These are phyloP conservation scores for Caenorhabditis sulstoni DNA, from an alignment of 2,888 invertebrate genomes.

Conservation along the genomic window DNA sequence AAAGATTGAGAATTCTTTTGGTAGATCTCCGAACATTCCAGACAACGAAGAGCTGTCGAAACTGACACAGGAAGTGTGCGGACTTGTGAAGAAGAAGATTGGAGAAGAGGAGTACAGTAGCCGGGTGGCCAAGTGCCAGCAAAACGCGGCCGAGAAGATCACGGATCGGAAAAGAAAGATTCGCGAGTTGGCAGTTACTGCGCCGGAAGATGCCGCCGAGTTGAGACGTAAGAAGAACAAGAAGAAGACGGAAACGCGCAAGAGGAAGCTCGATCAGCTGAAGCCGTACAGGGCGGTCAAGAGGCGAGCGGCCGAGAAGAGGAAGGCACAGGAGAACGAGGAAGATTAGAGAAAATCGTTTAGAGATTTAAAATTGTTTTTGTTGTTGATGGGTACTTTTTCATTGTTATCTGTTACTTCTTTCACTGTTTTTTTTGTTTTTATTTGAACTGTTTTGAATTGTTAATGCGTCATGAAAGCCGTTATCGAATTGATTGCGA, in stretches of 20 bases:
- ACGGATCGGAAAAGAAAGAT: slow-evolving; percentile 67
- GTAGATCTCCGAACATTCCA: slow-evolving; percentile 40
- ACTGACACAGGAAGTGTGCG: slow-evolving; percentile 72
- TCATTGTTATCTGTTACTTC: slow-evolving; percentile 45
- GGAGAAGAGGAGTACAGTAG: slow-evolving; percentile 69
- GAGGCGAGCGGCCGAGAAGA: slow-evolving; percentile 59
- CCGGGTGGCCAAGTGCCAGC: slow-evolving; percentile 64
- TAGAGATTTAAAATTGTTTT: slow-evolving; percentile 22
- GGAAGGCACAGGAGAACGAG: slow-evolving; percentile 49
- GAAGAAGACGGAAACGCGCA: slow-evolving; percentile 68
- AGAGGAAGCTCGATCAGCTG: slow-evolving; percentile 73
- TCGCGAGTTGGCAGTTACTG: slow-evolving; percentile 69
- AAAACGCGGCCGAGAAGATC: slow-evolving; percentile 54
- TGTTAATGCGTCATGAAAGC: background rate
- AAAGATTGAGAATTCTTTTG: too few relatives aligned
- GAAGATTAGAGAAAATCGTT: slow-evolving; percentile 41
- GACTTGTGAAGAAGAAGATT: slow-evolving; percentile 67
- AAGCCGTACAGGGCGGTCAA: slow-evolving; percentile 75
- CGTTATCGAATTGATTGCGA: too few relatives aligned
- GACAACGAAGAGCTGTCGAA: slow-evolving; percentile 71
- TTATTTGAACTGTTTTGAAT: slow-evolving; percentile 19
- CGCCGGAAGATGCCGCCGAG: slow-evolving; percentile 68
- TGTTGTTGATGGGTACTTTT: slow-evolving; percentile 39
- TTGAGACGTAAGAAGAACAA: slow-evolving; percentile 70
- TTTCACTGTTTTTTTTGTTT: slow-evolving; percentile 27